A percentile compares a stretch with the other conserved stretches of the same genome.
These are phyloP conservation scores for Arge pagana DNA, from an alignment of 2,888 invertebrate species.

Conservation along the genomic window DNA sequence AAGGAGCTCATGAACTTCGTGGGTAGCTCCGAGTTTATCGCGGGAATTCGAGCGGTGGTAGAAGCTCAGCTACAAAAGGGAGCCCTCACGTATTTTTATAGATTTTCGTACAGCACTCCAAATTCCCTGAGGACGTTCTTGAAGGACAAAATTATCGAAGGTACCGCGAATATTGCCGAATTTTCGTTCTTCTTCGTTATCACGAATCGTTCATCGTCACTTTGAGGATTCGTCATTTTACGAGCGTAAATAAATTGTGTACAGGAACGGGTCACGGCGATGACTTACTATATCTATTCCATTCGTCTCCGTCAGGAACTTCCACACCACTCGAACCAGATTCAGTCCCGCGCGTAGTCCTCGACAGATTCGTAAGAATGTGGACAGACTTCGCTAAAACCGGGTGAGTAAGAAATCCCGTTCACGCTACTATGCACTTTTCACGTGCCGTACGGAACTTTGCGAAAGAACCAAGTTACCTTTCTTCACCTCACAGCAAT, in stretches of 20 bases:
- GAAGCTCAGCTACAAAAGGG: constrained; percentile 53
- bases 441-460: too few species aligned
- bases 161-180: too few species aligned
- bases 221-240: too few species aligned
- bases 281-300: constrained; percentile 10
- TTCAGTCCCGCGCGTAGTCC: constrained; percentile 38
- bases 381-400: constrained; percentile 49
- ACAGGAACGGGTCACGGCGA: constrained; percentile 7
- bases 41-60: constrained; percentile 56
- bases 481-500: constrained; percentile 39
- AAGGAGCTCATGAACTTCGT: constrained; percentile 60
- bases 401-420: constrained; percentile 41
- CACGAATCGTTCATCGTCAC: too few species aligned
- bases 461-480: too few species aligned
- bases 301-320: constrained; percentile 8
- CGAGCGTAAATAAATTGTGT: too few species aligned
- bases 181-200: too few species aligned
- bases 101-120: constrained; percentile 61
- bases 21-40: constrained; percentile 60
- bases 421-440: too few species aligned
- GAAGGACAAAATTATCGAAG: background rate
- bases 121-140: constrained; percentile 6
- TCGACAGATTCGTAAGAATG: constrained; percentile 41
- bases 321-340: constrained; percentile 27
- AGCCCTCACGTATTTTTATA: constrained; percentile 63